A percentile compares a stretch with the other conserved stretches of the same genome.
These are phyloP conservation scores for Gerris buenoi DNA, from an alignment of 1,140 invertebrate species.

Conservation along the genomic window DNA sequence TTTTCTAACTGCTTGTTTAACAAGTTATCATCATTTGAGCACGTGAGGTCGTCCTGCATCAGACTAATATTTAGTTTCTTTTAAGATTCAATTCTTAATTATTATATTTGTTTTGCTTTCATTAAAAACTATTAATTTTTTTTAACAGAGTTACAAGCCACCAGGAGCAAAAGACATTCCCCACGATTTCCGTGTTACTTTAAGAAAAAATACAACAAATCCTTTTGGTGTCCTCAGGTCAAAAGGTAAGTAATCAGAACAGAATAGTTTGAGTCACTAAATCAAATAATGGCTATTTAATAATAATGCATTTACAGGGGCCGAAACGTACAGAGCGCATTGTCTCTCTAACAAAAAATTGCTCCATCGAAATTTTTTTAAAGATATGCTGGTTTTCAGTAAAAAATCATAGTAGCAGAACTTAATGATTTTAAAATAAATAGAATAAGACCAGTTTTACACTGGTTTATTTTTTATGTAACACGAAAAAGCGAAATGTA, in stretches of 20 bases:
- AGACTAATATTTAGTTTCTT: neutral
- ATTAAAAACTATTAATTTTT: neutral
- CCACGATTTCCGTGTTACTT: conserved; percentile 59
- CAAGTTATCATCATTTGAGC: too few species aligned
- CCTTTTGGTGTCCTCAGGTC: conserved; percentile 54
- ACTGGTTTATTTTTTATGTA: too few species aligned
- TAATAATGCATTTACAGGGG: neutral
- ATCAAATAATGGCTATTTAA: neutral
- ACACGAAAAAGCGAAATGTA: too few species aligned
- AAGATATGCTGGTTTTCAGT: neutral
- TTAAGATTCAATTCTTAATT: neutral
- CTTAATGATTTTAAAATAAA: neutral
- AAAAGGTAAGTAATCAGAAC: conserved; percentile 42
- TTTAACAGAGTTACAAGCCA: conserved; percentile 52
- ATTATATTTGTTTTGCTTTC: neutral
- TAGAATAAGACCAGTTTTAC: neutral
- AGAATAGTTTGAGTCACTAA: neutral
- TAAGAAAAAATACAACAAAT: conserved; percentile 52
- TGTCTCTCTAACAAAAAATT: neutral
- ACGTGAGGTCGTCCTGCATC: too few species aligned
- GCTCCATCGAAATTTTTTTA: neutral
- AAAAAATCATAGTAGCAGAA: neutral
- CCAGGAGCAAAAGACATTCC: conserved; percentile 73
- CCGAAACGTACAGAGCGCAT: neutral
- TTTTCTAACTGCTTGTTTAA: neutral